These are phyloP conservation scores for Toxonevra muliebris DNA, from an alignment of 2,888 invertebrate genomes.

Conservation along the genomic window DNA sequence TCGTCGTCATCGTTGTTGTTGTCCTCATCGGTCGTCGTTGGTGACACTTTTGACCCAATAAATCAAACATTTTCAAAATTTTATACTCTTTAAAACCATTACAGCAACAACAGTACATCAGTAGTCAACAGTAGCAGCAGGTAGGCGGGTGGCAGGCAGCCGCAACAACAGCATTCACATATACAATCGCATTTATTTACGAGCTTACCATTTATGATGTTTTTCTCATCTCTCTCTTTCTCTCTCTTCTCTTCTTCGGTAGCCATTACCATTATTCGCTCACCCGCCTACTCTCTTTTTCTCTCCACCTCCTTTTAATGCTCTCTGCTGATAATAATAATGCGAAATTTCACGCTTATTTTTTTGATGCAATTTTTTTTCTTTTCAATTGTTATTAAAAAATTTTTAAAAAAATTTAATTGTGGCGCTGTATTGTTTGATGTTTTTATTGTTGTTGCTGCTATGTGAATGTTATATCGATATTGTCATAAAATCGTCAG, in stretches of 20 bases:
- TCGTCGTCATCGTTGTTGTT: conserved; percentile 1
- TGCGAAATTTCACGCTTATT: conserved; percentile 38
- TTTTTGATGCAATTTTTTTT: too few relatives aligned
- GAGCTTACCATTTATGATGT: not conserved
- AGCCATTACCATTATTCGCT: not conserved
- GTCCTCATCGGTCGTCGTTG: conserved; percentile 36
- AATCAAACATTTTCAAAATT: conserved; percentile 50
- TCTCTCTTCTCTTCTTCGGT: not conserved
- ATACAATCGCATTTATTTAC: conserved; percentile 16
- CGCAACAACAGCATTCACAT: conserved; percentile 7
- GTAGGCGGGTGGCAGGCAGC: not conserved
- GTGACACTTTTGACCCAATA: conserved; percentile 54
- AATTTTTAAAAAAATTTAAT: too few relatives aligned
- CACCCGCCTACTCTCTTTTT: not conserved
- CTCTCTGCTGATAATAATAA: conserved; percentile 29
- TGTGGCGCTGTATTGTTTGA: too few relatives aligned
- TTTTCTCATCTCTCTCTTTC: not conserved
- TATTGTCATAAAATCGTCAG: too few relatives aligned
- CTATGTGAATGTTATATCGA: too few relatives aligned
- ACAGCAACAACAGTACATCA: conserved; percentile 15
- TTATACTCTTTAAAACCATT: conserved; percentile 41
- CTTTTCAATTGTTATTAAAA: too few relatives aligned
- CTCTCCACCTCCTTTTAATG: not conserved
- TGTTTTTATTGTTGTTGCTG: too few relatives aligned
- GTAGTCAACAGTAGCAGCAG: not conserved